A percentile compares a stretch with the other conserved stretches of the same genome.
Evolutionary conservation across 2,888 invertebrate species (phyloP).

Genomic region (Bedellia somnulentella): DNA sequence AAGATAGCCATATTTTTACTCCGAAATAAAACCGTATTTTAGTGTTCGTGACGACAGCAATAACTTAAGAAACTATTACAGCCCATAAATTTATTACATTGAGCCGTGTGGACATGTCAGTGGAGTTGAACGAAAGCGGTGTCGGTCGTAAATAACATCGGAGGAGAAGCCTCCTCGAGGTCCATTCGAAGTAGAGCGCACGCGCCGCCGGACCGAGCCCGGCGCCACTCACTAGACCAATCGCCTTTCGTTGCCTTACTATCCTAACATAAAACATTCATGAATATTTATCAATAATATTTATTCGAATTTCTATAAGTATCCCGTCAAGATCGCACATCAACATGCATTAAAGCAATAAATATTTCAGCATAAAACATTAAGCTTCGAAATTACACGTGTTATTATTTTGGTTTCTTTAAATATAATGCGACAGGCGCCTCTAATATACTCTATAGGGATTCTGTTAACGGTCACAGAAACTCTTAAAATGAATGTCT

Average conservation of each 20-base stretch:
- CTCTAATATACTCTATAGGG: constrained; percentile 37
- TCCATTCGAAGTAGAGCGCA: constrained; percentile 6
- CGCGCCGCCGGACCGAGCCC: constrained; percentile 15
- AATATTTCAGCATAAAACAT: constrained; percentile 39
- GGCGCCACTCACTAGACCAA: constrained; percentile 18
- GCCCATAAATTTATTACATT: constrained; percentile 46
- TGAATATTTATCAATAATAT: constrained; percentile 55
- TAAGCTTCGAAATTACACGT: constrained; percentile 24
- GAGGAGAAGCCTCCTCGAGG: constrained; percentile 15
- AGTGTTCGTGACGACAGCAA: constrained; percentile 37
- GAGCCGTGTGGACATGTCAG: constrained; percentile 36
- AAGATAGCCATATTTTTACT: constrained; percentile 29
- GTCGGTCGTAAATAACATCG: constrained; percentile 22
- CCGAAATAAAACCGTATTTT: too few relatives aligned
- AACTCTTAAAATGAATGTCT: constrained; percentile 20
- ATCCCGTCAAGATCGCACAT: constrained; percentile 24
- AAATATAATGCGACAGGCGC: constrained; percentile 30
- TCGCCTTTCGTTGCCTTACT: constrained; percentile 50
- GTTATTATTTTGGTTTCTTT: constrained; percentile 42
- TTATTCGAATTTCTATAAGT: constrained; percentile 27
- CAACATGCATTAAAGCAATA: constrained; percentile 34
- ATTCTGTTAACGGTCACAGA: constrained; percentile 25
- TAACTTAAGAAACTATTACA: constrained; percentile 24
- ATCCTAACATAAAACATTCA: constrained; percentile 50
- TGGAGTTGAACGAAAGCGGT: constrained; percentile 22